phyloP scores from a whole-genome alignment of 2,113 vertebrate genomes.

The Psilopsiagon aymara region DNA sequence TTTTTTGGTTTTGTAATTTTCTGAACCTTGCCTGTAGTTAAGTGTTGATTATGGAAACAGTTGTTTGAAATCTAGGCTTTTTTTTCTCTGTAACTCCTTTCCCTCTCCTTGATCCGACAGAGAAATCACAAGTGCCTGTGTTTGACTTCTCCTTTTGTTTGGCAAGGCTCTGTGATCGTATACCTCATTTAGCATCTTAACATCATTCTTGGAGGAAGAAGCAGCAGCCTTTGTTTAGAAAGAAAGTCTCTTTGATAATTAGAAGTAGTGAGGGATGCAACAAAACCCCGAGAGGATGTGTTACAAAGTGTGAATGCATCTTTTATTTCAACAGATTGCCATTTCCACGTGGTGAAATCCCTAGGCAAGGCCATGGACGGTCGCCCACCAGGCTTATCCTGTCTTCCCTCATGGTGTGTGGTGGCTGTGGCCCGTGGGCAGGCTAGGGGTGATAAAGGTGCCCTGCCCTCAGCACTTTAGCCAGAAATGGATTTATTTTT shows the following conservation, averaged over 20 bases:
- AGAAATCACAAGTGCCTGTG: slow-evolving; percentile 15
- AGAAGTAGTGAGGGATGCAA: background rate
- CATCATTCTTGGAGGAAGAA: background rate
- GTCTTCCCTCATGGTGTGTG: background rate
- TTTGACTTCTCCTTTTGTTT: slow-evolving; percentile 46
- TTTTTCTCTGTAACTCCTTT: background rate
- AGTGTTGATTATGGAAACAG: background rate
- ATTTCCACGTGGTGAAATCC: background rate
- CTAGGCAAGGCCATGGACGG: background rate
- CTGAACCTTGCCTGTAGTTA: background rate
- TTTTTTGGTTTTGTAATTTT: background rate
- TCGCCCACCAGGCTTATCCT: rapidly evolving
- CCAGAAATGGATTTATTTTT: rapidly evolving
- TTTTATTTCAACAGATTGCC: background rate
- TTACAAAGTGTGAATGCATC: background rate
- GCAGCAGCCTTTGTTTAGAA: slow-evolving; percentile 39
- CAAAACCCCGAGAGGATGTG: background rate
- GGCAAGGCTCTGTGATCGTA: background rate
- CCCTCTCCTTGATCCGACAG: background rate
- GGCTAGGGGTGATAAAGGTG: rapidly evolving
- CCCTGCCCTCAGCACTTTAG: background rate
- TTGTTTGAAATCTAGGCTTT: background rate
- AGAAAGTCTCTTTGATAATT: slow-evolving; percentile 22
- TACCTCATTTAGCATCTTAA: slow-evolving; percentile 9
- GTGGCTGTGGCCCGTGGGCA: too few species aligned